Percentiles rank a stretch among this genome's conserved stretches.
phyloP scores from a whole-genome alignment of 2,113 vertebrate species.

The Upupa epops region DNA sequence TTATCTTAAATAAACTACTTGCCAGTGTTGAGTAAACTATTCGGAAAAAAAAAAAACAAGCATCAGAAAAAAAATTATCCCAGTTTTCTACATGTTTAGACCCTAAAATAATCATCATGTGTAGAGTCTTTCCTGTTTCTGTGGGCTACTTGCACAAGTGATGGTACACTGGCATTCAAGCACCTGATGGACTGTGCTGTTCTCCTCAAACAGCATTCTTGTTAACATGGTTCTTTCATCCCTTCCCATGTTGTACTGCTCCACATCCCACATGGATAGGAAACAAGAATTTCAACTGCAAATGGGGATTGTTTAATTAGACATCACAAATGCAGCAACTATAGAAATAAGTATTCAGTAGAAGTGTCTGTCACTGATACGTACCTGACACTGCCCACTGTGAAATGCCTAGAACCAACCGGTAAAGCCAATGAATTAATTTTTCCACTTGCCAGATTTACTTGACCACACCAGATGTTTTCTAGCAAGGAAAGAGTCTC shows the following conservation, averaged over 20 bases:
- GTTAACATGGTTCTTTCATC: neutral
- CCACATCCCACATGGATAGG: neutral
- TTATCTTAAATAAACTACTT: slow-evolving; percentile 29
- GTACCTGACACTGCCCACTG: neutral
- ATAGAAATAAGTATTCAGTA: neutral
- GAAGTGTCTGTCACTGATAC: neutral
- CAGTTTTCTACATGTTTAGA: no score
- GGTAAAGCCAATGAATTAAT: neutral
- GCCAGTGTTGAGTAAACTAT: neutral
- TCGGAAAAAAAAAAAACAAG: neutral
- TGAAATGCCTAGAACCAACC: neutral
- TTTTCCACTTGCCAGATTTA: neutral
- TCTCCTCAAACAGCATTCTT: neutral
- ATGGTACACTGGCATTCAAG: neutral
- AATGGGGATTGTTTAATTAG: neutral
- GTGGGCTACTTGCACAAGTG: rapidly evolving
- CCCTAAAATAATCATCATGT: neutral
- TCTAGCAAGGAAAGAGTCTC: neutral
- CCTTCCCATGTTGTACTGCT: neutral
- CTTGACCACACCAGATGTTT: neutral
- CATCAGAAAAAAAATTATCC: neutral
- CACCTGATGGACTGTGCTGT: neutral
- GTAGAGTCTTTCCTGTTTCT: neutral
- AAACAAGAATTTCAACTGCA: neutral
- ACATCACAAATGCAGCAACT: neutral